phyloP scores from a whole-genome alignment of 2,797 vertebrate species.

The Tenualosa ilisha region DNA sequence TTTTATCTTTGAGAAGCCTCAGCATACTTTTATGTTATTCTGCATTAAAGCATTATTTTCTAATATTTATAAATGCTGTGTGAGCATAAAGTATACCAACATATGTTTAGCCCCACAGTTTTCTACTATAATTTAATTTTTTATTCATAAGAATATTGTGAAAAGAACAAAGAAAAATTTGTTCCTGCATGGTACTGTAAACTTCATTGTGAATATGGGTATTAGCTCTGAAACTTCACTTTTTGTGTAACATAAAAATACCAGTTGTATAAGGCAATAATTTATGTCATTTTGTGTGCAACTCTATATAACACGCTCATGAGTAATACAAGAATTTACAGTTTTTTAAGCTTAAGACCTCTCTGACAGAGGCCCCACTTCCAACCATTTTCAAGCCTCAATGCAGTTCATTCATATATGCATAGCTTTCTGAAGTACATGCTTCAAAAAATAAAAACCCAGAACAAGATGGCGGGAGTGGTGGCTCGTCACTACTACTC shows the following conservation, averaged over 20 bases:
- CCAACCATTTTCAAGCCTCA: neutral
- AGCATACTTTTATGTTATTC: conserved; percentile 65
- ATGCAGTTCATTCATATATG: neutral
- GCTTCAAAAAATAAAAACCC: neutral
- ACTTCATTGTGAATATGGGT: conserved; percentile 12
- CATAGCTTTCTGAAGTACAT: neutral
- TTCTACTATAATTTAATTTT: conserved; percentile 35
- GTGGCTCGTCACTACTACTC: neutral
- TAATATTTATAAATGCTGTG: conserved; percentile 58
- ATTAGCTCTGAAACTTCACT: neutral
- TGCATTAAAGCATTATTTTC: conserved; percentile 62
- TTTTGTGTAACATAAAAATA: neutral
- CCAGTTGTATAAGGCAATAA: conserved; percentile 13
- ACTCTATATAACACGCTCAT: neutral
- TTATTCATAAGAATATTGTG: conserved; percentile 15
- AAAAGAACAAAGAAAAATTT: neutral
- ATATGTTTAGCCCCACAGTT: conserved; percentile 41
- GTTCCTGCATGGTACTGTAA: conserved; percentile 17
- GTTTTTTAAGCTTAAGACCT: conserved; percentile 4
- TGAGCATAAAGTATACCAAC: conserved; percentile 61
- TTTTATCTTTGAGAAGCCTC: conserved; percentile 71
- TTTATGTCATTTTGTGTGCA: conserved; percentile 10
- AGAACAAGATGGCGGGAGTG: neutral
- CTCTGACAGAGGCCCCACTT: neutral
- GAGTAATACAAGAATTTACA: neutral